A percentile compares a stretch with the other conserved stretches of the same genome.
Conservation (phyloP, 2,113 vertebrate genomes). For the Ptychochromis oligacanthus region DNA sequence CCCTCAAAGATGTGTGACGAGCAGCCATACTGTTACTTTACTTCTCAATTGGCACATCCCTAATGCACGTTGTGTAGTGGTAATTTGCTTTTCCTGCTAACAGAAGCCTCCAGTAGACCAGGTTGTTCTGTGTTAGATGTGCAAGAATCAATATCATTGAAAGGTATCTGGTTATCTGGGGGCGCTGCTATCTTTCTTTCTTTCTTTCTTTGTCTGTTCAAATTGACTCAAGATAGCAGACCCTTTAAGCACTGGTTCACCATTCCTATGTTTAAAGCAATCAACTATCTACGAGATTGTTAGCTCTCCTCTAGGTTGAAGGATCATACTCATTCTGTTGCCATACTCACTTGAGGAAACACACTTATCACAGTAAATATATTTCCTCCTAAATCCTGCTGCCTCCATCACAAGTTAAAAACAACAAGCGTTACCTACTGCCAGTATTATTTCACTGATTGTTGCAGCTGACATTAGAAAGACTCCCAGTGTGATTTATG, state of each 20-base stretch:
- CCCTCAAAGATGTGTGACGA: background rate
- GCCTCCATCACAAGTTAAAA: constrained; percentile 3
- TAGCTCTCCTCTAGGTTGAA: constrained; percentile 17
- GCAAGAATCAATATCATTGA: constrained; percentile 59
- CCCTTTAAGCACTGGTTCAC: constrained; percentile 22
- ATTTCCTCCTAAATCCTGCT: background rate
- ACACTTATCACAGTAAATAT: background rate
- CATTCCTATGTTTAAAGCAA: constrained; percentile 49
- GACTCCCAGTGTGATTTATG: background rate
- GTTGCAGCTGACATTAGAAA: background rate
- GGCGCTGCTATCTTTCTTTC: constrained; percentile 40
- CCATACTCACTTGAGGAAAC: constrained; percentile 25
- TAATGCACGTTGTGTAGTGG: constrained; percentile 23
- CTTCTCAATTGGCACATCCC: background rate
- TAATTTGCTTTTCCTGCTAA: constrained; percentile 59
- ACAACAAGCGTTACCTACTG: background rate
- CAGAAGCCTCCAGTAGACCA: constrained; percentile 50
- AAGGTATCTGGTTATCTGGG: constrained; percentile 45
- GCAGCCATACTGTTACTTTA: background rate
- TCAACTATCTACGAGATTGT: constrained; percentile 27
- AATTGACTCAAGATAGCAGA: constrained; percentile 58
- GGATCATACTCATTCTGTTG: constrained; percentile 14
- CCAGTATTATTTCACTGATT: background rate
- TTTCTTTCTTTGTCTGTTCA: constrained; percentile 14
- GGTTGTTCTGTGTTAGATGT: constrained; percentile 22